Percentiles rank a stretch among this genome's conserved stretches.
phyloP scores from a whole-genome alignment of 2,888 invertebrate genomes.

The Adelognathus sp. region DNA sequence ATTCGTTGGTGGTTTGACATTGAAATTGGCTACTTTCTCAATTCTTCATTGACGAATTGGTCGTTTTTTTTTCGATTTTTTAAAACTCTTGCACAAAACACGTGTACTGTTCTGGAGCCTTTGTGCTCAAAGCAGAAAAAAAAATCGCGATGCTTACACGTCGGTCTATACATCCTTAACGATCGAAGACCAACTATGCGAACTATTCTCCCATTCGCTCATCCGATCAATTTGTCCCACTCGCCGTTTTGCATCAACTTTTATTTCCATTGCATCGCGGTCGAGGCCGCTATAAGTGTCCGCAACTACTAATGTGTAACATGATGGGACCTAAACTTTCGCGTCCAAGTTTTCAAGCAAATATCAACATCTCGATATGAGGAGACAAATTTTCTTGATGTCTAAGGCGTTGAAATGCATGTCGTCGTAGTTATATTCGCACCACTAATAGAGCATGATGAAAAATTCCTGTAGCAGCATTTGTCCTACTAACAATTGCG shows the following conservation, averaged over 20 bases:
- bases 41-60: too few species aligned
- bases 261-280: conserved; percentile 3
- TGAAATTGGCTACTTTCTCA: too few species aligned
- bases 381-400: neutral
- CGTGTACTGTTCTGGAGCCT: too few species aligned
- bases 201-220: neutral
- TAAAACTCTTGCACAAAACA: too few species aligned
- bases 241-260: neutral
- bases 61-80: too few species aligned
- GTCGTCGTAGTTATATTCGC: conserved; percentile 7
- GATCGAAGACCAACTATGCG: conserved; percentile 5
- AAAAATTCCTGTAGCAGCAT: neutral
- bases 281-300: conserved; percentile 16
- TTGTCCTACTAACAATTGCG: conserved; percentile 32
- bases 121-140: neutral
- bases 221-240: neutral
- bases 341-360: neutral
- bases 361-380: neutral
- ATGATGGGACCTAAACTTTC: neutral
- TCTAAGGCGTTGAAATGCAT: neutral
- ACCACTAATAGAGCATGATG: conserved; percentile 19
- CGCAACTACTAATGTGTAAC: neutral
- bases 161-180: neutral
- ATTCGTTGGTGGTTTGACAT: too few species aligned
- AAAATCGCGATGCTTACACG: neutral